These are phyloP conservation scores for Natrix natrix DNA, from an alignment of 2,797 vertebrate genomes.

Conservation along the genomic window DNA sequence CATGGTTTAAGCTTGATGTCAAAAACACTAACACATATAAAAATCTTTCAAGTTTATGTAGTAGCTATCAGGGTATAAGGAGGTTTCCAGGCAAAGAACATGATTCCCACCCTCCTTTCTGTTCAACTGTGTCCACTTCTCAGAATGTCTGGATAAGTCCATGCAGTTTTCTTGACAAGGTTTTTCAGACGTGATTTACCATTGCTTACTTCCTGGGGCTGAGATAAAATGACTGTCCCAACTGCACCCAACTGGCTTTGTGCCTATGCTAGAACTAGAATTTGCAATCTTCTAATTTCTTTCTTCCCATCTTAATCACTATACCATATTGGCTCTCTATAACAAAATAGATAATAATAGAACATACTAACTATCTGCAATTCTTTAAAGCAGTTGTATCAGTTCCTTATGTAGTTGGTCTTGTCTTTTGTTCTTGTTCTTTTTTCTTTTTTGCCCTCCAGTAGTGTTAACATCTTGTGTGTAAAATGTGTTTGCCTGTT, in stretches of 20 bases:
- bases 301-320: neutral
- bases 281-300: too few relatives aligned
- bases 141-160: neutral
- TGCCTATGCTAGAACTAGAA: neutral
- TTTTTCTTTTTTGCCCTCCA: neutral
- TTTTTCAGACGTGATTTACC: neutral
- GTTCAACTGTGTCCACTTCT: neutral
- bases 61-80: neutral
- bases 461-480: neutral
- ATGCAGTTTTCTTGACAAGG: neutral
- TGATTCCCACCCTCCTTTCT: accelerated
- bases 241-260: neutral
- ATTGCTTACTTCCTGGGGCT: neutral
- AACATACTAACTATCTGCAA: neutral
- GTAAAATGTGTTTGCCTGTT: neutral
- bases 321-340: neutral
- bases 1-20: neutral
- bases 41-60: neutral
- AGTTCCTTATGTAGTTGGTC: neutral
- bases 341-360: neutral
- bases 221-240: neutral
- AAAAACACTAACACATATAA: neutral
- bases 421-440: neutral
- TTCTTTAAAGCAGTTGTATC: neutral
- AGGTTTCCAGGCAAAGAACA: neutral